phyloP scores from a whole-genome alignment of 1,140 invertebrate species.

The Hylyphantes graminicola region DNA sequence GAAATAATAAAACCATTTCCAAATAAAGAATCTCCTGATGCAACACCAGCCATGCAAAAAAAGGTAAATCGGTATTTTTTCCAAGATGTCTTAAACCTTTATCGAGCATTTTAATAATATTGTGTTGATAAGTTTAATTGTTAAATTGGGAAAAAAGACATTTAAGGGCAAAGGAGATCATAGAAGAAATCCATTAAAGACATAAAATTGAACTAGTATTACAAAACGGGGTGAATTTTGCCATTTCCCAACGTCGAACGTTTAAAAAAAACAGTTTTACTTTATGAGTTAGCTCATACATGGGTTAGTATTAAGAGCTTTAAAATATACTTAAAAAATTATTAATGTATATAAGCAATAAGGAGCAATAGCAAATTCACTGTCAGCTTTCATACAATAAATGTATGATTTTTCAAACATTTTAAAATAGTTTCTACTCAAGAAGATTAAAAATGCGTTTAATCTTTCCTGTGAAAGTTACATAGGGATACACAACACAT shows the following conservation, averaged over 20 bases:
- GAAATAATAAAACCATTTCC: slow-evolving; percentile 83
- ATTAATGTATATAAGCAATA: no score
- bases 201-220: neutral
- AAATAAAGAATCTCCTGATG: slow-evolving; percentile 77
- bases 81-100: neutral
- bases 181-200: neutral
- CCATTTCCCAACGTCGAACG: neutral
- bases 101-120: neutral
- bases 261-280: no score
- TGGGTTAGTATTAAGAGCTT: no score
- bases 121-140: neutral
- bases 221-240: neutral
- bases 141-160: neutral
- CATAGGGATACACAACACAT: neutral
- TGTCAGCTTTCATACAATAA: no score
- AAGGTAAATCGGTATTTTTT: slow-evolving; percentile 67
- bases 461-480: no score
- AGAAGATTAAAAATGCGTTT: no score
- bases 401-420: no score
- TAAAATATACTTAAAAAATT: no score
- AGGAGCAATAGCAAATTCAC: no score
- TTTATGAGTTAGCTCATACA: no score
- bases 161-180: neutral
- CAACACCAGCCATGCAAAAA: slow-evolving; percentile 77
- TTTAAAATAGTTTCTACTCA: no score